Percentiles rank a stretch among this genome's conserved stretches.
Conservation (phyloP, 2,888 invertebrate species). For the Esperia sulphurella region DNA sequence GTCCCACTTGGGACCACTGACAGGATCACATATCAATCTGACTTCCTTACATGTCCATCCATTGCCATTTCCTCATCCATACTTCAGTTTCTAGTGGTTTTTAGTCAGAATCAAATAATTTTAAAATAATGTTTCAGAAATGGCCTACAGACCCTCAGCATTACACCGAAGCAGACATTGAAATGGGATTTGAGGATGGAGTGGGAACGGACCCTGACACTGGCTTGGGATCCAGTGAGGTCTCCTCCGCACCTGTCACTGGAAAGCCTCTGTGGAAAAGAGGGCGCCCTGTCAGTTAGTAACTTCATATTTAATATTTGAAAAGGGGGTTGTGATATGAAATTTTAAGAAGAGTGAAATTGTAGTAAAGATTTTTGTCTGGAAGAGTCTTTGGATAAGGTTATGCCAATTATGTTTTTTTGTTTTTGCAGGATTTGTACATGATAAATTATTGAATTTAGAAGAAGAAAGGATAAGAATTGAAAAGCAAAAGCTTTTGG, state of each 20-base stretch:
- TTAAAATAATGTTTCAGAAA: slow-evolving; percentile 28
- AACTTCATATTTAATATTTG: neutral
- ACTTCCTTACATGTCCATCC: too few relatives aligned
- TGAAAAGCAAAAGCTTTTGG: slow-evolving; percentile 52
- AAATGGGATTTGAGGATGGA: slow-evolving; percentile 37
- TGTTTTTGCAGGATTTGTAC: slow-evolving; percentile 39
- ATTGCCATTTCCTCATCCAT: too few relatives aligned
- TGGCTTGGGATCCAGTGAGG: slow-evolving; percentile 47
- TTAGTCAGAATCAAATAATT: too few relatives aligned
- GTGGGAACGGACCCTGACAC: slow-evolving; percentile 30
- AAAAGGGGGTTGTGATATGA: neutral
- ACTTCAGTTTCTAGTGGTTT: too few relatives aligned
- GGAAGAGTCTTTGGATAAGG: too few relatives aligned
- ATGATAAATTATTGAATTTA: slow-evolving; percentile 47
- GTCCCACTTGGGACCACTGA: too few relatives aligned
- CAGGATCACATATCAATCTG: too few relatives aligned
- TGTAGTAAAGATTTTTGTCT: too few relatives aligned
- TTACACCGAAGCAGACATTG: slow-evolving; percentile 37
- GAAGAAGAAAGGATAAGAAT: slow-evolving; percentile 56
- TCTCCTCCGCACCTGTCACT: slow-evolving; percentile 36
- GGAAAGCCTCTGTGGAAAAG: slow-evolving; percentile 49
- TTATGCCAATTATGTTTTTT: too few relatives aligned
- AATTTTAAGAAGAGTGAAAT: too few relatives aligned
- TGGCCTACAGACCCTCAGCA: slow-evolving; percentile 45
- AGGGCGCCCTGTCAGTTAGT: slow-evolving; percentile 48